Conservation (phyloP, 1,140 invertebrate species). For the Nilaparvata lugens region DNA sequence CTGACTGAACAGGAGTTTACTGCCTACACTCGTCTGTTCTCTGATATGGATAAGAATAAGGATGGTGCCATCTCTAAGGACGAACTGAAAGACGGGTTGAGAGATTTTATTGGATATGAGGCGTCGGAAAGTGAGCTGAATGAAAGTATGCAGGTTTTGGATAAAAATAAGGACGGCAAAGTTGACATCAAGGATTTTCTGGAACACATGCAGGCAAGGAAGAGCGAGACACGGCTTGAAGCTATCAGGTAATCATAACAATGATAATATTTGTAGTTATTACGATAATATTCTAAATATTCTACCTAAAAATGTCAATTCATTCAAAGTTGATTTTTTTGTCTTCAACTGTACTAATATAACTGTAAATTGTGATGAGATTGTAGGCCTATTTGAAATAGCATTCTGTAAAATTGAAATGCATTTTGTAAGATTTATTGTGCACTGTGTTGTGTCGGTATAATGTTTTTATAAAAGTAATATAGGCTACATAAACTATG, state of each 20-base stretch:
- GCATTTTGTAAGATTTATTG: no score
- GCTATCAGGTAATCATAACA: not conserved
- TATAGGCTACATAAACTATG: no score
- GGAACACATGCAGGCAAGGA: not conserved
- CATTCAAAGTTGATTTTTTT: no score
- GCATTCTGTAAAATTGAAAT: no score
- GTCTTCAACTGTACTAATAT: no score
- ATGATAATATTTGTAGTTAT: not conserved
- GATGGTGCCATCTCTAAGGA: not conserved
- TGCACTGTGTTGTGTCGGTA: no score
- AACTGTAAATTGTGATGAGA: no score
- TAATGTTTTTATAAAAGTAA: no score
- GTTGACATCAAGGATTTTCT: not conserved
- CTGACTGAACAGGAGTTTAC: not conserved
- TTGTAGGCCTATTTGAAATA: no score
- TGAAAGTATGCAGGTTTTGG: not conserved
- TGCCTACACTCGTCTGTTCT: not conserved
- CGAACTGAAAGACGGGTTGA: not conserved
- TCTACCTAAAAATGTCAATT: no score
- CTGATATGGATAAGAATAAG: not conserved
- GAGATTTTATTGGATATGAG: not conserved
- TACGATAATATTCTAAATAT: no score
- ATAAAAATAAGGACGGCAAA: not conserved
- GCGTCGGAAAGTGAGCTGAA: not conserved
- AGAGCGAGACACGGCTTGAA: not conserved